Percentiles rank a stretch among this genome's conserved stretches.
phyloP scores from a whole-genome alignment of 1,140 invertebrate genomes.

The Caenorhabditis briggsae region DNA sequence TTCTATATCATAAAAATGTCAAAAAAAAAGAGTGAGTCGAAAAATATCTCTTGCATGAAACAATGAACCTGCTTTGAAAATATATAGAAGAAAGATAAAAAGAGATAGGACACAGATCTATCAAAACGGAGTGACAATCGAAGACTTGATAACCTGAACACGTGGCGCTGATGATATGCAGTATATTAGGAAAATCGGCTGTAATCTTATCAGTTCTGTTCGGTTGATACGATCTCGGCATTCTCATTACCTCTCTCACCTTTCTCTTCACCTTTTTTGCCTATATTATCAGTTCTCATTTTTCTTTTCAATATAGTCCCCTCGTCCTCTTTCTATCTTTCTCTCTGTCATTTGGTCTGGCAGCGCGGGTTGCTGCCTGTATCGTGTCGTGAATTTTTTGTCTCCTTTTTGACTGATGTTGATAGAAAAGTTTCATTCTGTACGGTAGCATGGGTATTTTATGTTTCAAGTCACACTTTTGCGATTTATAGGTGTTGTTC shows the following conservation, averaged over 20 bases:
- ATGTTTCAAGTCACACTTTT: no score
- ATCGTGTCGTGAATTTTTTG: background rate
- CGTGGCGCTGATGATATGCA: constrained; percentile 42
- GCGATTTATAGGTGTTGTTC: no score
- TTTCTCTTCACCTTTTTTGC: background rate
- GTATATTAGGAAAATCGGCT: constrained; percentile 40
- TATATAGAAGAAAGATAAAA: background rate
- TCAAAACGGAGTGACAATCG: constrained; percentile 2
- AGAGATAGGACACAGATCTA: constrained; percentile 4
- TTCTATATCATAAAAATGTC: background rate
- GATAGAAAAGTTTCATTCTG: no score
- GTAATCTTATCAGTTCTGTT: constrained; percentile 55
- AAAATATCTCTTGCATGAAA: background rate
- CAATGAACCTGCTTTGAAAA: constrained; percentile 50
- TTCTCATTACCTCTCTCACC: constrained; percentile 19
- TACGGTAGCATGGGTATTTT: no score
- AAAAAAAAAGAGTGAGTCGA: background rate
- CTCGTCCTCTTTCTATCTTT: background rate
- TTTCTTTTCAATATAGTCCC: background rate
- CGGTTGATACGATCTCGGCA: constrained; percentile 47
- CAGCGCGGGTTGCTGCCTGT: background rate
- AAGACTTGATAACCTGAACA: constrained; percentile 43
- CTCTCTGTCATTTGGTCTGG: background rate
- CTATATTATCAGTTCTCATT: constrained; percentile 35
- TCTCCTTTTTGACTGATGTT: no score